phyloP scores from a whole-genome alignment of 1,140 invertebrate genomes.

The Lordiphosa clarofinis region DNA sequence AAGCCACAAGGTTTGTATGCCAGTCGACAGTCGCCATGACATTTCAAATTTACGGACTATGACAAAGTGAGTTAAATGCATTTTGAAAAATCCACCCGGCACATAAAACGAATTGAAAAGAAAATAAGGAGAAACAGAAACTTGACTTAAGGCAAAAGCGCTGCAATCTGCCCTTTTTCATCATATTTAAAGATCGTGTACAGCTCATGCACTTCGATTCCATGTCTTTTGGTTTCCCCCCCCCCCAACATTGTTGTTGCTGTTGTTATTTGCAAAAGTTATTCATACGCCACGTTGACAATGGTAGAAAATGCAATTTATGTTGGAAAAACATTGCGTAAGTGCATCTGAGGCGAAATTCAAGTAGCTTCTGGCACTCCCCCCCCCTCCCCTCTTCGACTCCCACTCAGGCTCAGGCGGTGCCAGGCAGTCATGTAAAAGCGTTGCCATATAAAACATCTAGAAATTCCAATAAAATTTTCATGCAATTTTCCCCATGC shows the following conservation, averaged over 20 bases:
- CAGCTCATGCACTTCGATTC: conserved; percentile 54
- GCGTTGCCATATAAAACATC: conserved; percentile 58
- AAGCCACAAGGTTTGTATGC: conserved; percentile 68
- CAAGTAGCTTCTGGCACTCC: conserved; percentile 44
- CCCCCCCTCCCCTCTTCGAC: conserved; percentile 13
- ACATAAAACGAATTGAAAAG: conserved; percentile 48
- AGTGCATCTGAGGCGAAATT: conserved; percentile 60
- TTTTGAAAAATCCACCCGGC: conserved; percentile 57
- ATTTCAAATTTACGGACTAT: conserved; percentile 75
- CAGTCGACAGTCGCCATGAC: conserved; percentile 67
- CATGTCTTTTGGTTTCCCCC: conserved; percentile 29
- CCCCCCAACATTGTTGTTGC: conserved; percentile 5
- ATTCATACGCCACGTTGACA: conserved; percentile 63
- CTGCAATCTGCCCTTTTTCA: conserved; percentile 44
- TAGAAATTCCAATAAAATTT: conserved; percentile 62
- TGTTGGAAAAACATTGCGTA: conserved; percentile 64
- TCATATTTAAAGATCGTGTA: conserved; percentile 58
- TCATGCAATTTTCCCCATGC: conserved; percentile 55
- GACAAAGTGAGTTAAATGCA: conserved; percentile 75
- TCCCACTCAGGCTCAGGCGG: conserved; percentile 28
- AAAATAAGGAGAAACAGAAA: conserved; percentile 22
- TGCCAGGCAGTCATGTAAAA: conserved; percentile 50
- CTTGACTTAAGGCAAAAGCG: conserved; percentile 3
- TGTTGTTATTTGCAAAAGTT: conserved; percentile 55
- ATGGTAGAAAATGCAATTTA: conserved; percentile 64